Percentiles rank a stretch among this genome's conserved stretches.
These are phyloP conservation scores for Drosophila sucinea DNA, from an alignment of 1,140 invertebrate genomes.

Conservation along the genomic window DNA sequence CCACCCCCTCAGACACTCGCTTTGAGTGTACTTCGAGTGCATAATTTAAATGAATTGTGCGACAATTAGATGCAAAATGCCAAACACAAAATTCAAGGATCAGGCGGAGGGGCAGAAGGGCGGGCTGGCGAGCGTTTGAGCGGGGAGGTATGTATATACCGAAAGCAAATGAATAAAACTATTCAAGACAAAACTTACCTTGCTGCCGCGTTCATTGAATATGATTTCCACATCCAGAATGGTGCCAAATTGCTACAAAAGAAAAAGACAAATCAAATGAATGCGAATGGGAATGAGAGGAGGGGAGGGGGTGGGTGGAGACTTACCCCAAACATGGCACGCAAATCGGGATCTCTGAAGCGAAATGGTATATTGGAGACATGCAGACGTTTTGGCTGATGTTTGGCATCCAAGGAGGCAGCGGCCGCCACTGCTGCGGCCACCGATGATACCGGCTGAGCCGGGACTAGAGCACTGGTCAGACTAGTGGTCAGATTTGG, in stretches of 20 bases:
- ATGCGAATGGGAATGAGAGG: constrained; percentile 26
- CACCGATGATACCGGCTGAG: constrained; percentile 60
- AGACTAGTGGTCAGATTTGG: constrained; percentile 73
- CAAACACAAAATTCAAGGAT: constrained; percentile 33
- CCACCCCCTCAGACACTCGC: neutral
- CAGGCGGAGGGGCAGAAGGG: neutral
- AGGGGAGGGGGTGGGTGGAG: neutral
- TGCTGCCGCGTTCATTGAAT: constrained; percentile 99
- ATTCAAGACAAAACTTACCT: constrained; percentile 89
- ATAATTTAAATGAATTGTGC: constrained; percentile 68
- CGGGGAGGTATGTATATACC: neutral
- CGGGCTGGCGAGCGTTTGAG: constrained; percentile 2
- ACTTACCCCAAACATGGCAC: constrained; percentile 99
- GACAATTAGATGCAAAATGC: constrained; percentile 61
- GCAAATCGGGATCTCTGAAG: constrained; percentile 98
- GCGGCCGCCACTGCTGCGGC: constrained; percentile 56
- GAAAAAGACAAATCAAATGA: constrained; percentile 30
- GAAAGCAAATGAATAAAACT: neutral
- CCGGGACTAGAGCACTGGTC: constrained; percentile 69
- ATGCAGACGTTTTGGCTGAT: constrained; percentile 93
- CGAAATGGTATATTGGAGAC: constrained; percentile 99
- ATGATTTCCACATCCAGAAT: constrained; percentile 99
- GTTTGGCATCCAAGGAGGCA: constrained; percentile 83
- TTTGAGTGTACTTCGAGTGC: constrained; percentile 49
- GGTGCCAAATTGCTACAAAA: constrained; percentile 95